phyloP scores from a whole-genome alignment of 2,888 invertebrate species.

The Rosalia funebris region DNA sequence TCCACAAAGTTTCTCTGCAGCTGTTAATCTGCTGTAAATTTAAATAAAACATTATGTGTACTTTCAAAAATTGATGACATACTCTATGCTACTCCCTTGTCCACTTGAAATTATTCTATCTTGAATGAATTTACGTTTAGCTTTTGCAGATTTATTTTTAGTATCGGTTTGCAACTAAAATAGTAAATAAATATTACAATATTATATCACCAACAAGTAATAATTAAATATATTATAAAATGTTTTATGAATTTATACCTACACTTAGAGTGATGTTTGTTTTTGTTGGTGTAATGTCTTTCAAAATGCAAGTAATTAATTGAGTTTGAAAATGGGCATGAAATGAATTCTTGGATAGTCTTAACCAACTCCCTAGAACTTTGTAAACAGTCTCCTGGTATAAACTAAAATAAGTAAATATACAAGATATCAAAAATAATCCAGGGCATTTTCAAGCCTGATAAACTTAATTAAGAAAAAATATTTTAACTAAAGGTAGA shows the following conservation, averaged over 20 bases:
- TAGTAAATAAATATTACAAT: conserved; percentile 5
- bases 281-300: conserved; percentile 43
- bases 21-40: conserved; percentile 21
- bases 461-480: too few species aligned
- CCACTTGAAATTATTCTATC: conserved; percentile 39
- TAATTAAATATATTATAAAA: background rate
- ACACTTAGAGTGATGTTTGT: conserved; percentile 38
- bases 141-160: conserved; percentile 41
- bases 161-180: conserved; percentile 31
- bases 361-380: conserved; percentile 40
- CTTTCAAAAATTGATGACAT: conserved; percentile 11
- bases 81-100: background rate
- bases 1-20: conserved; percentile 22
- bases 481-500: too few species aligned
- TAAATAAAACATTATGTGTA: background rate
- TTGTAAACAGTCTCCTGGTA: conserved; percentile 43
- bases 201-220: background rate
- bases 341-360: conserved; percentile 39
- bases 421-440: too few species aligned
- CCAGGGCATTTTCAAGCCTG: too few species aligned
- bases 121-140: conserved; percentile 39
- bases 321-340: conserved; percentile 44
- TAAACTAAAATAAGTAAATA: conserved; percentile 32
- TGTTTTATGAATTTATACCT: conserved; percentile 18
- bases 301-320: conserved; percentile 41